Percentiles rank a stretch among this genome's conserved stretches.
Evolutionary conservation across 53 echinoderm and acorn worm genomes (phyloP).

Genomic region (Henricia sp.): DNA sequence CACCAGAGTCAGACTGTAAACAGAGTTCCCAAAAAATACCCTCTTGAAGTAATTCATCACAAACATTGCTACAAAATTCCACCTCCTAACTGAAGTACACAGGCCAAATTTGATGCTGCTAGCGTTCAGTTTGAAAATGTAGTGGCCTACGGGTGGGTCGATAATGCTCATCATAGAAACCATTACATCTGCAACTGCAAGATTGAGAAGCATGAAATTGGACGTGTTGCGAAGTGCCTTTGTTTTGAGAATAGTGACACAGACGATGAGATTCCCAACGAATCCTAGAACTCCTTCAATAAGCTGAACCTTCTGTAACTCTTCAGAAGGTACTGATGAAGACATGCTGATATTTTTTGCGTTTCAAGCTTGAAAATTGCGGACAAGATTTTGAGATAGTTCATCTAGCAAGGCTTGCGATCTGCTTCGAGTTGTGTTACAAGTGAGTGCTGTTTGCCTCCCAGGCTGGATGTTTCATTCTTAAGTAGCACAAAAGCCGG

Average conservation of each 20-base stretch:
- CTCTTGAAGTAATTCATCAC: neutral
- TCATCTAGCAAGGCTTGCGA: no score
- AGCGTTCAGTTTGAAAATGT: neutral
- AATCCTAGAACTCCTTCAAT: neutral
- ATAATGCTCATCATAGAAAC: neutral
- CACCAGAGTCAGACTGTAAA: constrained; percentile 11
- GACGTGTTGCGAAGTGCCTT: constrained; percentile 25
- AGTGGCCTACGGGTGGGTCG: neutral
- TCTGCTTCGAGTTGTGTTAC: no score
- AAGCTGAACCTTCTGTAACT: neutral
- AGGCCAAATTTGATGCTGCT: neutral
- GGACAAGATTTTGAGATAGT: no score
- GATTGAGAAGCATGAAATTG: constrained; percentile 33
- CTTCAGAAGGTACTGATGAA: no score
- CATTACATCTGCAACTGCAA: constrained; percentile 1
- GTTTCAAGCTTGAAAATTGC: no score
- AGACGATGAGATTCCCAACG: constrained; percentile 11
- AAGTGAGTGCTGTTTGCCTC: no score
- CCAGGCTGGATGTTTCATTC: no score
- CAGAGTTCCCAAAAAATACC: neutral
- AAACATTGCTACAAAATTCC: neutral
- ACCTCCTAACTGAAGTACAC: neutral
- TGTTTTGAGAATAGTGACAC: constrained; percentile 25
- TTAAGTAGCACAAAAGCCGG: no score
- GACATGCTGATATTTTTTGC: no score